Percentiles rank a stretch among this genome's conserved stretches.
Conservation (phyloP, 2,113 vertebrate genomes). For the Leptocoma aspasia region DNA sequence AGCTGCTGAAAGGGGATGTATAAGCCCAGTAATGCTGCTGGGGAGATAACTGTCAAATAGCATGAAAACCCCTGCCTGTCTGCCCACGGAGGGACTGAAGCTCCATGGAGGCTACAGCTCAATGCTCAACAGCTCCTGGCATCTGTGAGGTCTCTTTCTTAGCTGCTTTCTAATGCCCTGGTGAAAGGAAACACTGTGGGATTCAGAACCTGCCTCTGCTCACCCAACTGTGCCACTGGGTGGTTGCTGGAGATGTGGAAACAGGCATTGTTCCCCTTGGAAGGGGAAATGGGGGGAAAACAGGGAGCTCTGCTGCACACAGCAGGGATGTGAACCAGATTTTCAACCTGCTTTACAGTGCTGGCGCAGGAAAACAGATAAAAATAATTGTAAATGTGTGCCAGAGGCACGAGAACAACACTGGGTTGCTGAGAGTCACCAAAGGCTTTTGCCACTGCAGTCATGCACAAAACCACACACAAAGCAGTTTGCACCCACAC, state of each 20-base stretch:
- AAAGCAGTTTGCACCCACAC: neutral
- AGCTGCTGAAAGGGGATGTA: constrained; percentile 70
- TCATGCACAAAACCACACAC: neutral
- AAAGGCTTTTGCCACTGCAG: neutral
- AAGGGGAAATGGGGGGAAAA: neutral
- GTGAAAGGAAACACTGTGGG: constrained; percentile 53
- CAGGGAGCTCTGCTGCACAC: neutral
- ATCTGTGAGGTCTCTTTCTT: constrained; percentile 67
- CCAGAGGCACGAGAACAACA: neutral
- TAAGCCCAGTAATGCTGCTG: constrained; percentile 58
- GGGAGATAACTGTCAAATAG: constrained; percentile 75
- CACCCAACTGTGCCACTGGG: neutral
- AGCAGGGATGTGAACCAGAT: neutral
- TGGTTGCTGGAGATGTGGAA: neutral
- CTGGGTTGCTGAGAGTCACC: neutral
- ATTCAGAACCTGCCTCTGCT: neutral
- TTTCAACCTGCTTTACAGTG: neutral
- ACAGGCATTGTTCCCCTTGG: neutral
- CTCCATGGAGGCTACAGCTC: constrained; percentile 74
- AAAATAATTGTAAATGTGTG: accelerated
- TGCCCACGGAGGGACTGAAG: constrained; percentile 45
- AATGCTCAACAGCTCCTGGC: constrained; percentile 74
- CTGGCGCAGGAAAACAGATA: neutral
- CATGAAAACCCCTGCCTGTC: constrained; percentile 75
- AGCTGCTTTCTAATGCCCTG: constrained; percentile 49